Percentiles rank a stretch among this genome's conserved stretches.
phyloP scores from a whole-genome alignment of 1,140 invertebrate genomes.

The Ceratina australensis region DNA sequence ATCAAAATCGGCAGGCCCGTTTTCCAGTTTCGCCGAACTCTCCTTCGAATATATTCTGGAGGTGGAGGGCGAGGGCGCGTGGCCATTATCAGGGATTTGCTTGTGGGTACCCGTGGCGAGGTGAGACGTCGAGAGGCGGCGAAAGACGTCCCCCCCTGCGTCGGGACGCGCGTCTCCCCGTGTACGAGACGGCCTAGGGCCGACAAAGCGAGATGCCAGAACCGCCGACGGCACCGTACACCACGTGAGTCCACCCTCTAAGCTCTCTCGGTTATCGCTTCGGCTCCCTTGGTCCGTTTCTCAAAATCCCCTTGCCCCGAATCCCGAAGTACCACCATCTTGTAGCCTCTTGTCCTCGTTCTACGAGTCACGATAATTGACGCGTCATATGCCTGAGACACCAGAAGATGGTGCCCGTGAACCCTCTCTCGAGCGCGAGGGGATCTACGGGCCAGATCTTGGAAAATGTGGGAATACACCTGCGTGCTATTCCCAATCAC shows the following conservation, averaged over 20 bases:
- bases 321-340: conserved; percentile 71
- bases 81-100: conserved; percentile 69
- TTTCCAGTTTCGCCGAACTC: conserved; percentile 31
- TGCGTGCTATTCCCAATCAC: conserved; percentile 15
- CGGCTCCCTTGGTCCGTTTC: conserved; percentile 30
- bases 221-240: conserved; percentile 69
- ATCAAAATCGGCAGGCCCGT: conserved; percentile 37
- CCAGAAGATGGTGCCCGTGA: conserved; percentile 54
- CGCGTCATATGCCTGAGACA: conserved; percentile 66
- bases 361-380: conserved; percentile 62
- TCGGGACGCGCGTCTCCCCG: conserved; percentile 67
- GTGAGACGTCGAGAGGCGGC: conserved; percentile 70
- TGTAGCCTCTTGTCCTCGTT: conserved; percentile 75
- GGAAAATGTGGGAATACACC: conserved; percentile 16
- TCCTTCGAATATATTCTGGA: conserved; percentile 40
- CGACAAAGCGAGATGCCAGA: conserved; percentile 67
- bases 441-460: conserved; percentile 26
- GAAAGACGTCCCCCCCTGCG: conserved; percentile 72
- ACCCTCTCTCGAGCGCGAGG: conserved; percentile 23
- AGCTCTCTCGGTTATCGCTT: conserved; percentile 28
- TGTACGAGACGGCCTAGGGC: conserved; percentile 58
- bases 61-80: conserved; percentile 54
- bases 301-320: conserved; percentile 47
- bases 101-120: conserved; percentile 68
- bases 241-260: conserved; percentile 72